Conservation (phyloP, 2,797 vertebrate species). For the Leucoraja ocellata region DNA sequence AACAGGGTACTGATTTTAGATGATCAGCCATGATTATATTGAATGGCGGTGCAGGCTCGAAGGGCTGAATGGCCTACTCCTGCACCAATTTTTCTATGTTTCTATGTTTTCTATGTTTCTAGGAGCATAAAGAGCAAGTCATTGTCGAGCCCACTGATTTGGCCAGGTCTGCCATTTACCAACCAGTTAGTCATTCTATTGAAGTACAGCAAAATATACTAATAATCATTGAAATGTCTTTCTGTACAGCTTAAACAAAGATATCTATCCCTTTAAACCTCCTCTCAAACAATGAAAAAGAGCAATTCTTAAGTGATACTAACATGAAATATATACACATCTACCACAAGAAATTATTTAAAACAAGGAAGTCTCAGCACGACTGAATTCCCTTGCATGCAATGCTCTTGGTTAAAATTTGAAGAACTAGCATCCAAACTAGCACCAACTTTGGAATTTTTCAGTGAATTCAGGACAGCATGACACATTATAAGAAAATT, state of each 20-base stretch:
- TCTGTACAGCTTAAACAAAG: not conserved
- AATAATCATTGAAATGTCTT: not conserved
- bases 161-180: not conserved
- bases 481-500: not conserved
- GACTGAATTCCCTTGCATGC: not conserved
- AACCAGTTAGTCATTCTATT: not conserved
- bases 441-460: not conserved
- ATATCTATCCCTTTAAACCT: not conserved
- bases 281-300: not conserved
- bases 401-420: not conserved
- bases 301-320: not conserved
- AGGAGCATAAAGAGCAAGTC: not conserved
- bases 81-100: too few species aligned
- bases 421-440: not conserved
- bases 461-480: not conserved
- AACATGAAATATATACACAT: not conserved
- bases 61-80: too few species aligned
- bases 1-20: too few species aligned
- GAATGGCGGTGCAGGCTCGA: too few species aligned
- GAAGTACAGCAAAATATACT: not conserved
- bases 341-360: slow-evolving; percentile 29
- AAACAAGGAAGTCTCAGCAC: not conserved
- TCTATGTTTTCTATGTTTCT: too few species aligned
- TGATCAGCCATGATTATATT: too few species aligned
- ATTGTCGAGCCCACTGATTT: not conserved